phyloP scores from a whole-genome alignment of 2,113 vertebrate species.

The Cephalopterus ornatus region DNA sequence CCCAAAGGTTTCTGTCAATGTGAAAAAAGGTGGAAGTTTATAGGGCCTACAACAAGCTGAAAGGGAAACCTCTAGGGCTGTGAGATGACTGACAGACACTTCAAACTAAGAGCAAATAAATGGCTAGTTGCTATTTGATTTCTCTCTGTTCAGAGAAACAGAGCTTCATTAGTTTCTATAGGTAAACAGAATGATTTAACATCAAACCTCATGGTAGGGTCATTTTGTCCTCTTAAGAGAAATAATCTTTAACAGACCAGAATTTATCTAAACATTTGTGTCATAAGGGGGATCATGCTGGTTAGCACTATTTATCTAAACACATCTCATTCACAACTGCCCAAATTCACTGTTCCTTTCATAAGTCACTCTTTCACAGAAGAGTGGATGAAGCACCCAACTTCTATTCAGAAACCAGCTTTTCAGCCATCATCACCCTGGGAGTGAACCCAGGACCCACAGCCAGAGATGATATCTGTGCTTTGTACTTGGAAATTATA shows the following conservation, averaged over 20 bases:
- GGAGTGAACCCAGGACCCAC: background rate
- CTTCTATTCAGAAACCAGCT: background rate
- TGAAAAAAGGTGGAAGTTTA: background rate
- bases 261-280: background rate
- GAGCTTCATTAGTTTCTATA: background rate
- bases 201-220: background rate
- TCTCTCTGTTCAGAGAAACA: background rate
- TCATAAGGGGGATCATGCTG: background rate
- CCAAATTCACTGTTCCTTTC: background rate
- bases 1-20: background rate
- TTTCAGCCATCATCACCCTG: background rate
- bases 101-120: background rate
- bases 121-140: background rate
- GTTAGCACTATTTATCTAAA: background rate
- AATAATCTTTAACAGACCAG: background rate
- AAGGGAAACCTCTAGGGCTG: background rate
- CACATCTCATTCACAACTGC: background rate
- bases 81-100: background rate
- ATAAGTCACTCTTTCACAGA: background rate
- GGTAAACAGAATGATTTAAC: background rate
- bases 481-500: background rate
- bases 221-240: background rate
- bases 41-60: background rate
- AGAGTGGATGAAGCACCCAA: background rate
- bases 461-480: background rate